phyloP scores from a whole-genome alignment of 1,140 invertebrate genomes.

The Lysiphlebus fabarum region DNA sequence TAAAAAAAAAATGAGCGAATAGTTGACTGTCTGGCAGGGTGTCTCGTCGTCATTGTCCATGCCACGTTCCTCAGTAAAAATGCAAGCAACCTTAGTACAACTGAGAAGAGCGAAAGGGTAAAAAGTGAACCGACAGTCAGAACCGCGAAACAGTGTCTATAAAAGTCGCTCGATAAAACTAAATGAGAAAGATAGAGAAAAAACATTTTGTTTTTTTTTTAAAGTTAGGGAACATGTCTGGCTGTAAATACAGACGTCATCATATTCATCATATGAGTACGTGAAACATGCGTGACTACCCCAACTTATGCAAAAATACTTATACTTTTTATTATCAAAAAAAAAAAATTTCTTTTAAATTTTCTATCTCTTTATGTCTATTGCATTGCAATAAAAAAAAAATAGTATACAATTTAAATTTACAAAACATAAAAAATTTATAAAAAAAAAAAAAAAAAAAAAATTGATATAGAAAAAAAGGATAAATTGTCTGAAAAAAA shows the following conservation, averaged over 20 bases:
- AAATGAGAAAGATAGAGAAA: neutral
- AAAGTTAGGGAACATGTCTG: neutral
- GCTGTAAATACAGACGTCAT: neutral
- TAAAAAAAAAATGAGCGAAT: slow-evolving; percentile 13
- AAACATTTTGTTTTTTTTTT: neutral
- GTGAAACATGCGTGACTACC: too few species aligned
- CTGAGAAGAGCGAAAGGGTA: slow-evolving; percentile 19
- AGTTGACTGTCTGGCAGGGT: slow-evolving; percentile 21
- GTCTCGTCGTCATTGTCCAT: slow-evolving; percentile 25
- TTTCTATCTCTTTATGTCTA: too few species aligned
- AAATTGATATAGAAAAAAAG: too few species aligned
- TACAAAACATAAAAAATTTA: too few species aligned
- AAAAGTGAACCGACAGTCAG: slow-evolving; percentile 3
- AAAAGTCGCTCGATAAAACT: neutral
- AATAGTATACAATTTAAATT: too few species aligned
- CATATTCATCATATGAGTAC: neutral
- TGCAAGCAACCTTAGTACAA: slow-evolving; percentile 27
- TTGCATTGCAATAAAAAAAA: too few species aligned
- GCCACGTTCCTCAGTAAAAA: slow-evolving; percentile 19
- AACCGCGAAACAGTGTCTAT: slow-evolving; percentile 1
- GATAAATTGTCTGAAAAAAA: too few species aligned
- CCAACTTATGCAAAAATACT: too few species aligned
- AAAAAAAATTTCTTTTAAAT: too few species aligned
- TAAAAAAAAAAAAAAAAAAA: too few species aligned
- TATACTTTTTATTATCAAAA: too few species aligned